Base-by-base conservation (phyloP, 2,797 vertebrate genomes). In the Molossus molossus region DNA sequence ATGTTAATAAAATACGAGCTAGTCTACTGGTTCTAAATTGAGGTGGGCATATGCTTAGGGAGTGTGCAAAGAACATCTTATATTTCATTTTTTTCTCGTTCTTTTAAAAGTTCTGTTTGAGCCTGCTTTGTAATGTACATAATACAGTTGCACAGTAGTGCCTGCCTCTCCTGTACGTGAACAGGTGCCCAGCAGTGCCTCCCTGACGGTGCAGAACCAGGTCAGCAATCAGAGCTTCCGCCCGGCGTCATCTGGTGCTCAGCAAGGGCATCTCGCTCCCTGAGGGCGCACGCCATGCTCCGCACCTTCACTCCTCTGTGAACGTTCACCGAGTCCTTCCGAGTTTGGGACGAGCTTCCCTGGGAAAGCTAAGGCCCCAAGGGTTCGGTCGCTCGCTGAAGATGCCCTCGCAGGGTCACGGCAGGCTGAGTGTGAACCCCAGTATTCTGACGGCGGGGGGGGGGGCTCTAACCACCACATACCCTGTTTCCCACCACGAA, bases 101-200 rank as follows among this genome's bases (percentile, higher is more conserved):
- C 25, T 79, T 95, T 82, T 5, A 57, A 90, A 93, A 85, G 13
- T 93, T 96, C 40, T 86, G 27, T 10, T 25, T 88, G 79, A 87
- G 18, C 53, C 5, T 77, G 29, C 45, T 77, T 76, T 79, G 45
- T 37, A 70, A 93, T 80, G 7, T 64, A 40, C 8, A 53, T 45
- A 77, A 37, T 29, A 21, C 8, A 62, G 55, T 27, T 15, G 1
- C 50, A 33, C 1, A 5, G 5, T 12, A n/a, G 50, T 50, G 15
- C 14, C 88, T 70, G 23, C 23, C 3, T 55, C 57, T 40, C 37
- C 75, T 84, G 13, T 79, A 89, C 86, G 77, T 53, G 75, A 70
- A 37, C 13, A 14, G 27, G 9, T 23, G 29, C n/a, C 65, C n/a
- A 21, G 9, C 17, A 33, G 21, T 2, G 55, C 53, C 58, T 88